Evolutionary conservation across 37 sponge, comb jelly and placozoan genomes (phyloP).

Genomic region (Lycopodina hypogea): DNA sequence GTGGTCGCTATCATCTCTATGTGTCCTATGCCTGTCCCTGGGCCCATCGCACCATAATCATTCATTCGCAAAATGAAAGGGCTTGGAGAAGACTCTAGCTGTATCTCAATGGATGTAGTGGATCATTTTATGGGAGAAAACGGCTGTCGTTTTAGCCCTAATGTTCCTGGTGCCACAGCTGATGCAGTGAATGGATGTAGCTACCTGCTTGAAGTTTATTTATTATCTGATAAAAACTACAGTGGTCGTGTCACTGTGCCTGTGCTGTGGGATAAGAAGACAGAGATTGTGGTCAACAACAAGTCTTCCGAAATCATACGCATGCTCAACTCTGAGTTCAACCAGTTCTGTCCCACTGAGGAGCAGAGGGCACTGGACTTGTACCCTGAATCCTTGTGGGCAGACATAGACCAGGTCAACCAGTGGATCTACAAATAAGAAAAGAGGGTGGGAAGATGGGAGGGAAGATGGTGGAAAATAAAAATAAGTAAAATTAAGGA

Average conservation of each 20-base stretch:
- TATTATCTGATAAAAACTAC: constrained; percentile 52
- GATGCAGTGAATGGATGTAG: constrained; percentile 76
- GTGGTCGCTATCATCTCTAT: constrained; percentile 86
- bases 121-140: constrained; percentile 60
- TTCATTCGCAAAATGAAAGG: constrained; percentile 79
- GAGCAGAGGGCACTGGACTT: constrained; percentile 73
- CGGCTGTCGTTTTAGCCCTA: constrained; percentile 80
- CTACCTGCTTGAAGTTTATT: constrained; percentile 72
- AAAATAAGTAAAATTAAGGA: no score
- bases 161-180: constrained; percentile 40
- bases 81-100: constrained; percentile 63
- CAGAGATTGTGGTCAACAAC: constrained; percentile 78
- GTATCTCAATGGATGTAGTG: constrained; percentile 72
- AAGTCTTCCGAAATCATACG: constrained; percentile 89
- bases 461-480: no score
- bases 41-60: constrained; percentile 83
- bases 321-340: constrained; percentile 86
- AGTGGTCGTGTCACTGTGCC: constrained; percentile 84
- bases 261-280: constrained; percentile 82
- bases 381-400: constrained; percentile 73
- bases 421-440: constrained; percentile 76
- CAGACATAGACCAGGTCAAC: constrained; percentile 77
- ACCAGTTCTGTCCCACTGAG: constrained; percentile 63
- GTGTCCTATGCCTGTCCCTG: constrained; percentile 90
- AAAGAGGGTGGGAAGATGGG: not conserved